Evolutionary conservation across 1,140 invertebrate species (phyloP).

Genomic region (Pseudobourletiella spinata): DNA sequence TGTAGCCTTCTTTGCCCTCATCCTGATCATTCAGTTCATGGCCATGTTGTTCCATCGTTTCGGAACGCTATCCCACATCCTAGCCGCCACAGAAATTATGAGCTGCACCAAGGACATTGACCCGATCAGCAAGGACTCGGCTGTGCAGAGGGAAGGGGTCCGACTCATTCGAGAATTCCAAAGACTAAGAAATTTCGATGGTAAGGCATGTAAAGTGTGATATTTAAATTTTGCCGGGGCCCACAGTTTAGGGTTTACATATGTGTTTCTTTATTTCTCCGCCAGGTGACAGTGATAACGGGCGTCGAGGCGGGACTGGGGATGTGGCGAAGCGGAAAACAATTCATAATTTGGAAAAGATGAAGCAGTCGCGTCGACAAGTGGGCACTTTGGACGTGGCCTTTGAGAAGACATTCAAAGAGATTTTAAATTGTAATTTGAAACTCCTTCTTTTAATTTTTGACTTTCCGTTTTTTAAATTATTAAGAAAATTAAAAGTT

Average conservation of each 20-base stretch:
- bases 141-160: slow-evolving; percentile 38
- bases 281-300: slow-evolving; percentile 76
- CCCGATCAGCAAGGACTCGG: slow-evolving; percentile 17
- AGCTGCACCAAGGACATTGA: slow-evolving; percentile 48
- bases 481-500: too few relatives aligned
- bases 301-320: slow-evolving; percentile 68
- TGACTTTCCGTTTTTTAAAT: not conserved
- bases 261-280: too few relatives aligned
- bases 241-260: too few relatives aligned
- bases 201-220: too few relatives aligned
- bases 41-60: slow-evolving; percentile 99
- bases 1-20: slow-evolving; percentile 94
- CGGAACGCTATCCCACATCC: slow-evolving; percentile 92
- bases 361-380: slow-evolving; percentile 72
- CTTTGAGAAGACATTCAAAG: slow-evolving; percentile 75
- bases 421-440: slow-evolving; percentile 32
- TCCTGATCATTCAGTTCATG: slow-evolving; percentile 90
- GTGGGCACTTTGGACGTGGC: slow-evolving; percentile 89
- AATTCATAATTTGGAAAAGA: slow-evolving; percentile 82
- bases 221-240: too few relatives aligned
- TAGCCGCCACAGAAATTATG: slow-evolving; percentile 88
- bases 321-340: slow-evolving; percentile 72
- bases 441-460: not conserved
- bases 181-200: slow-evolving; percentile 32
- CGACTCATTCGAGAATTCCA: slow-evolving; percentile 34